phyloP scores from a whole-genome alignment of 2,113 vertebrate species.

The Mirza zaza region DNA sequence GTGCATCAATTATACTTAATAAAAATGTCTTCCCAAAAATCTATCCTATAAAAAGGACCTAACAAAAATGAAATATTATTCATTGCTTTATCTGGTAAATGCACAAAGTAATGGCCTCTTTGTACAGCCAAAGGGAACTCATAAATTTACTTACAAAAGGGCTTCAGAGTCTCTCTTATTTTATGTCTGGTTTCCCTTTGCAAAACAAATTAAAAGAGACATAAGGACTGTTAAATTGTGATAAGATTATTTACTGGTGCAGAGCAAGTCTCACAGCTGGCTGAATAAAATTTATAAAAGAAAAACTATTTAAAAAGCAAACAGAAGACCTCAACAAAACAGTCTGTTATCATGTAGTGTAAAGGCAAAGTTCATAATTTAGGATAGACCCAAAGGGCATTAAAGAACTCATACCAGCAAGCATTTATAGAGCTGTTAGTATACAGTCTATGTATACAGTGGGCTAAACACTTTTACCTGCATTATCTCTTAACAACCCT shows the following conservation, averaged over 20 bases:
- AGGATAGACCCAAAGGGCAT: not conserved
- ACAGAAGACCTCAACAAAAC: conserved; percentile 5
- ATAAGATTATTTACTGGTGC: not conserved
- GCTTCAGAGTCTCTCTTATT: conserved; percentile 2
- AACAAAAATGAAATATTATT: conserved; percentile 17
- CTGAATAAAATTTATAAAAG: not conserved
- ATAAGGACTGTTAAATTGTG: not conserved
- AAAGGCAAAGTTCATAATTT: conserved; percentile 24
- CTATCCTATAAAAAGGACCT: not conserved
- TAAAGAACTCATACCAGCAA: not conserved
- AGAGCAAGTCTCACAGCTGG: not conserved
- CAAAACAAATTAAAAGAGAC: conserved; percentile 23
- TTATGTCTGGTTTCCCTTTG: conserved; percentile 20
- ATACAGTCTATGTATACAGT: not conserved
- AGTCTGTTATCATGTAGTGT: not conserved
- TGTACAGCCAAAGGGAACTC: not conserved
- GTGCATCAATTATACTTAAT: conserved; percentile 6
- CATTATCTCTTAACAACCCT: not conserved
- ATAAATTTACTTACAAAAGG: not conserved
- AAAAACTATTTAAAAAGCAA: conserved; percentile 44
- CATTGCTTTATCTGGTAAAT: conserved; percentile 11
- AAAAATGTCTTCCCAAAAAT: not conserved
- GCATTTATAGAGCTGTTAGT: not conserved
- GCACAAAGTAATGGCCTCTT: not conserved
- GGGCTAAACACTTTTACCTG: not conserved